Evolutionary conservation across 2,888 invertebrate genomes (phyloP).

Genomic region (Tiliacea citrago): DNA sequence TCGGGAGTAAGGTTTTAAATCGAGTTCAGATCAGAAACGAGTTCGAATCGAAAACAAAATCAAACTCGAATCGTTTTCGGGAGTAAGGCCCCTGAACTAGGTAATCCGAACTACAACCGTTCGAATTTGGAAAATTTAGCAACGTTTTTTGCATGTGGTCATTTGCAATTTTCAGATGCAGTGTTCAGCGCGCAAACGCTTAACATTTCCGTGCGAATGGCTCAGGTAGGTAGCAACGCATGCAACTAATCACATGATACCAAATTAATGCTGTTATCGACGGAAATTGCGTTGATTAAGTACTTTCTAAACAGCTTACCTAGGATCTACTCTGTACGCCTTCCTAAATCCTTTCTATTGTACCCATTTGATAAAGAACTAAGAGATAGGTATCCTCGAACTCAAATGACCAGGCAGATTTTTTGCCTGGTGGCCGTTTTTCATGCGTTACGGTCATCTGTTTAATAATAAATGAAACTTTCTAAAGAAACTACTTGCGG

Average conservation of each 20-base stretch:
- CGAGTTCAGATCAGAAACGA: too few species aligned
- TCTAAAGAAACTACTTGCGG: background rate
- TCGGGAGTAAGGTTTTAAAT: too few species aligned
- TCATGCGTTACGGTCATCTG: slow-evolving; percentile 2
- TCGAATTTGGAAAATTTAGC: background rate
- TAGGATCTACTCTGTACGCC: background rate
- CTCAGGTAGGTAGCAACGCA: background rate
- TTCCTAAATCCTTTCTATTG: background rate
- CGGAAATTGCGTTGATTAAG: background rate
- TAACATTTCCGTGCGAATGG: background rate
- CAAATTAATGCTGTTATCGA: background rate
- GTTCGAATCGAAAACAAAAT: too few species aligned
- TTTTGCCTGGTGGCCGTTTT: too few species aligned
- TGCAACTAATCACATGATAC: background rate
- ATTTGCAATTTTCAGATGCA: background rate
- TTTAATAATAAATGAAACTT: background rate
- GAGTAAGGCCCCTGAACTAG: too few species aligned
- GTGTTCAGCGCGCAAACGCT: too few species aligned
- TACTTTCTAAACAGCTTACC: background rate
- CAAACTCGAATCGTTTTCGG: too few species aligned
- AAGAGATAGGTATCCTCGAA: background rate
- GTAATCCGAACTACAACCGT: background rate
- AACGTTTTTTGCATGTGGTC: background rate
- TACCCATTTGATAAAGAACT: background rate
- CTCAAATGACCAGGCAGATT: background rate